Base-by-base conservation (phyloP, 2,888 invertebrate genomes). In the Proisotoma minuta region DNA sequence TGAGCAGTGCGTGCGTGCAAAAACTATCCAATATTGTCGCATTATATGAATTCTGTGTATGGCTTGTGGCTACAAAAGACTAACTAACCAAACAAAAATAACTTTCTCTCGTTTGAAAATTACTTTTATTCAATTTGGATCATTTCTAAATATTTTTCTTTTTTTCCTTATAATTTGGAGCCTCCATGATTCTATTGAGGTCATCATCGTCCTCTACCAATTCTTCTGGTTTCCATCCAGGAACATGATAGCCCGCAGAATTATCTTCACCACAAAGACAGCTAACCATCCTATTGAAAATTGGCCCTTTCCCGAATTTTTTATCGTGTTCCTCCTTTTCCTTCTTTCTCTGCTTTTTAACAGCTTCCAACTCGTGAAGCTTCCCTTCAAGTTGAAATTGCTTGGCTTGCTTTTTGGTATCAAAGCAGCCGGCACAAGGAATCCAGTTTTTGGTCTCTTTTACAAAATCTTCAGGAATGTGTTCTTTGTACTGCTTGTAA, bases 191-290 rank as follows among this genome's bases (percentile, higher is more conserved):
- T n/a, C 50, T 4, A 15, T 65, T 50, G 15, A 65, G 34, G 39
- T 64, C 64, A 3, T 27, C 57, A 20, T 65, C 39, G 27, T 65
- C 64, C 23, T 61, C 50, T n/a, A 39, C 23, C 39, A 56, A 52
- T 12, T 49, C 22, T 8, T 18, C 40, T 28, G 53, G 57, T 51
- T 60, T 60, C n/a, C 40, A 60, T 3, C 64, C 64, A 12, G 64
- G 64, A n/a, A 60, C 26, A 10, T 49, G 57, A 15, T 54, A 57
- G 4, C 63, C 60, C 47, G 60, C 63, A 20, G 52, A 57, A 23
- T 65, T 65, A 12, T 65, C 64, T 22, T 60, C 60, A 8, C 64
- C 64, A 53, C 64, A 65, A 43, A 65, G 50, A 34, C 64, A 65
- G 15, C 54, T 39, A 48, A 65, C 39, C 5, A 65, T 60, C 43